Evolutionary conservation across 2,113 vertebrate species (phyloP), one percentile per base, ranked within the genome.

Genomic region (Talpa occidentalis): DNA sequence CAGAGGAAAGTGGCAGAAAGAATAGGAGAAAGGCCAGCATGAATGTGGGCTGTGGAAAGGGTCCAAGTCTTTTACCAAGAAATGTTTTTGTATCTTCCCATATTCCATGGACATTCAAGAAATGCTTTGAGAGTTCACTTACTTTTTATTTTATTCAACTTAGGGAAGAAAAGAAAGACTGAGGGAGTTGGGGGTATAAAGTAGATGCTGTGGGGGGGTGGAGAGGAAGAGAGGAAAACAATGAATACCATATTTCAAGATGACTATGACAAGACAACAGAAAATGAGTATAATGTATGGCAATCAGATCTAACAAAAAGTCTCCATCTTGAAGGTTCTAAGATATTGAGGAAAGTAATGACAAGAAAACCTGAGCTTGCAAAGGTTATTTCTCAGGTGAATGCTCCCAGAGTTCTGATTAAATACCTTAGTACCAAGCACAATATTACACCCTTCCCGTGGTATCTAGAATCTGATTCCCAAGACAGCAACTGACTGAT

Each of bases 111-210:
- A 26, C 16, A 89, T 47, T 70, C 86, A 81, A 81, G 21, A 91
- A 93, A 91, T 70, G 69, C 26, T 78, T 14, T 92, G 26, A 30
- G 62, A 86, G 64, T 26, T 72, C 26, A 73, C 52, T 93, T 84
- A 76, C 16, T 72, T 87, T 94, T 81, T 60, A 79, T 67, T 90
- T 94, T 42, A 56, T 92, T 83, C 78, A 77, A 47, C 35, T n/a
- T 47, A 67, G 35, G 22, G 28, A 88, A 80, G 67, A 56, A 56
- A 56, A 56, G 84, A 54, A 81, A 87, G 14, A 77, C 6, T 21
- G 15, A 64, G 62, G 60, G n/a, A 73, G 47, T 11, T 2, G 37
- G 35, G 69, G 4, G 32, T 64, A 42, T n/a, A 59, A 76, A 77
- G 2, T 30, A 56, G 54, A 56, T 56, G 54, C 21, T 26, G 56